Evolutionary conservation across 2,113 vertebrate species (phyloP).

Genomic region (Heptranchias perlo): DNA sequence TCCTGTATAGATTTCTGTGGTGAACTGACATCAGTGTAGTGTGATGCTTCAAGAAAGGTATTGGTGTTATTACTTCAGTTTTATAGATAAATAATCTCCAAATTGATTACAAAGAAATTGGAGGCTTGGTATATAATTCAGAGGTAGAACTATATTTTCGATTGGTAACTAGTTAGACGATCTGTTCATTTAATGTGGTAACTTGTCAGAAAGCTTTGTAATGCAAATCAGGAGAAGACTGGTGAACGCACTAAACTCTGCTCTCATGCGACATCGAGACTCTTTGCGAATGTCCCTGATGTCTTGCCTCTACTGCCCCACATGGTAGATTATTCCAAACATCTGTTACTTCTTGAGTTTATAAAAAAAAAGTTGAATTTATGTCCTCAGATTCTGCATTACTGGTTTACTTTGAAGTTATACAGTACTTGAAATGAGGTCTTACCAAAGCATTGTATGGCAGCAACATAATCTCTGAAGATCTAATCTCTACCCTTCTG

Average conservation of each 20-base stretch:
- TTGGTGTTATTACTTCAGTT: background rate
- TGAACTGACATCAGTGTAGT: background rate
- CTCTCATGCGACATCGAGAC: background rate
- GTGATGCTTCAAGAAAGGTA: background rate
- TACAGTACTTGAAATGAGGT: background rate
- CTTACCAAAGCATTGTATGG: background rate
- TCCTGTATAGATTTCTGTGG: background rate
- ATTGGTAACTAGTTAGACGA: background rate
- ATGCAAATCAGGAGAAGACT: background rate
- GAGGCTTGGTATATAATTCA: background rate
- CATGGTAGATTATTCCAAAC: background rate
- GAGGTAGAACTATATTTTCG: background rate
- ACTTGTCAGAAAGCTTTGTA: background rate
- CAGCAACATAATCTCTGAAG: background rate
- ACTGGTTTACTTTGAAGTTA: background rate
- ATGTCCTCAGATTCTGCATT: background rate
- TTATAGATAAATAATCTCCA: background rate
- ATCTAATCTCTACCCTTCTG: background rate
- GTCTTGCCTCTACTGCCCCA: background rate
- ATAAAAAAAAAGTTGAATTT: background rate
- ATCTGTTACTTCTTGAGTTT: background rate
- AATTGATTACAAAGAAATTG: background rate
- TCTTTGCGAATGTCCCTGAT: background rate
- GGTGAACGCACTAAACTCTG: background rate
- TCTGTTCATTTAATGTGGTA: background rate